Evolutionary conservation across 2,888 invertebrate species (phyloP).

Genomic region (Meghimatium bilineatum): DNA sequence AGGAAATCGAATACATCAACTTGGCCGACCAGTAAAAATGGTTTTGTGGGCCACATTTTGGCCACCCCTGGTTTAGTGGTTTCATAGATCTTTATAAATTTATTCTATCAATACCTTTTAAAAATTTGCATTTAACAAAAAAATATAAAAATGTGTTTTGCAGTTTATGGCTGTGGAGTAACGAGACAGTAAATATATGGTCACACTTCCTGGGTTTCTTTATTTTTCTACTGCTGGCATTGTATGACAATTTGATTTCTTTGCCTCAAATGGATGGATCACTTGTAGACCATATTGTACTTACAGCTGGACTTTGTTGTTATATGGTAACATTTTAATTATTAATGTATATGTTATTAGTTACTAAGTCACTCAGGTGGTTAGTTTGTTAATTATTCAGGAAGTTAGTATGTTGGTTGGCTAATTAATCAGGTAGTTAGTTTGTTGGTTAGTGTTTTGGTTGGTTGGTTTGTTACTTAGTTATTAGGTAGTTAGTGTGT

Average conservation of each 20-base stretch:
- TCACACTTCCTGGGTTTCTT: slow-evolving; percentile 85
- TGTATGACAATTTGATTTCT: slow-evolving; percentile 84
- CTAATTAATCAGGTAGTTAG: too few relatives aligned
- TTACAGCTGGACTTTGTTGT: slow-evolving; percentile 88
- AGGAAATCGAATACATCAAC: too few relatives aligned
- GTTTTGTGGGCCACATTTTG: too few relatives aligned
- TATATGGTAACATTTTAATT: slow-evolving; percentile 83
- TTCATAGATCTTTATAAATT: background rate
- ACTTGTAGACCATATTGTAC: slow-evolving; percentile 88
- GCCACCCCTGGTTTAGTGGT: too few relatives aligned
- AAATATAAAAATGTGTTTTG: slow-evolving; percentile 67
- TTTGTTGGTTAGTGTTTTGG: too few relatives aligned
- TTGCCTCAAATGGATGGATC: slow-evolving; percentile 85
- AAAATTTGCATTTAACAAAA: background rate
- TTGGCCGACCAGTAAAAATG: too few relatives aligned
- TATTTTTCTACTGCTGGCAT: slow-evolving; percentile 87
- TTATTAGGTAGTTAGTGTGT: too few relatives aligned
- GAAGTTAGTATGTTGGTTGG: too few relatives aligned
- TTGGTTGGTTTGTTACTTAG: too few relatives aligned
- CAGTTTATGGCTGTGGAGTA: slow-evolving; percentile 96
- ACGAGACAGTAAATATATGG: slow-evolving; percentile 98
- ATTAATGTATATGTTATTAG: background rate
- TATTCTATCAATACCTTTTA: background rate
- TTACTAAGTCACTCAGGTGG: too few relatives aligned
- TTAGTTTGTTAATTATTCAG: too few relatives aligned